Evolutionary conservation across 2,113 vertebrate species (phyloP).

Genomic region (Riparia riparia): DNA sequence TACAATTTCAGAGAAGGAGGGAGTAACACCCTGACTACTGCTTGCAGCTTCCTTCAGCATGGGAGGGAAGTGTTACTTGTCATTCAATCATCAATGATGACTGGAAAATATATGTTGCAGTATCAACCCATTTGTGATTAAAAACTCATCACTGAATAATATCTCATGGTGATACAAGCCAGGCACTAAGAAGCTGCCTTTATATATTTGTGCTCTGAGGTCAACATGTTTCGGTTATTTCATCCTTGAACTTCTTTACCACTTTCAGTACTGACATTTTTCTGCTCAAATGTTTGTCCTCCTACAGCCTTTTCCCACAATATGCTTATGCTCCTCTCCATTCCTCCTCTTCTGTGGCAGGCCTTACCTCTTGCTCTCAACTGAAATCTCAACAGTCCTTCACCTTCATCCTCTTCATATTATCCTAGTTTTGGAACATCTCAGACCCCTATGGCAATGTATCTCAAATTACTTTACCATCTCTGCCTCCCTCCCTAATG

Average conservation of each 20-base stretch:
- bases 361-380: not conserved
- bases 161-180: not conserved
- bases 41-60: conserved; percentile 11
- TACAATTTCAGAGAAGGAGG: not conserved
- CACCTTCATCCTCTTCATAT: not conserved
- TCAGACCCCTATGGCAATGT: not conserved
- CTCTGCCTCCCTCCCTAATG: not conserved
- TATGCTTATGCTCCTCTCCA: not conserved
- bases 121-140: not conserved
- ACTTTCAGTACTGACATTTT: not conserved
- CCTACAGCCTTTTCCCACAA: not conserved
- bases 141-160: not conserved
- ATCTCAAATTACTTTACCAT: not conserved
- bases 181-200: not conserved
- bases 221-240: not conserved
- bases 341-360: not conserved
- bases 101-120: not conserved
- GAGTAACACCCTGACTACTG: not conserved
- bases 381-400: not conserved
- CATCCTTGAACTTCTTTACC: not conserved
- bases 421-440: not conserved
- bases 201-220: not conserved
- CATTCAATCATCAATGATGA: not conserved
- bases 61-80: not conserved
- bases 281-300: not conserved